Conservation (phyloP, 2,113 vertebrate species). For the Leucoraja erinaceus region DNA sequence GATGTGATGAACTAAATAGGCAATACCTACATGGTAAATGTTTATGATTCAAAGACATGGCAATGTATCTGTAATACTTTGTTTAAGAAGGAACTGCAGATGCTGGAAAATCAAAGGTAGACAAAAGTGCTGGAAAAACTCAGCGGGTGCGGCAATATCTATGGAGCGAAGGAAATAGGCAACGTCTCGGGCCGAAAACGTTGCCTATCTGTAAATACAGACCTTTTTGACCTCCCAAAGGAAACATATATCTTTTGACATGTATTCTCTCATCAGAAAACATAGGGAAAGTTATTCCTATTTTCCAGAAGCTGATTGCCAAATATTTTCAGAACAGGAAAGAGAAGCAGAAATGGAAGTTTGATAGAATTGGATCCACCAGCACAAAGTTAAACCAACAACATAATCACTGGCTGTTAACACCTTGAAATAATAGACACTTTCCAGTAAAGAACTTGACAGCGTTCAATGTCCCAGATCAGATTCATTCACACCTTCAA, state of each 20-base stretch:
- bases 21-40: too few relatives aligned
- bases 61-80: not conserved
- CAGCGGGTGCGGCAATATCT: too few relatives aligned
- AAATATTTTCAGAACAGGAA: not conserved
- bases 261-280: not conserved
- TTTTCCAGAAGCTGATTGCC: not conserved
- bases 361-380: too few relatives aligned
- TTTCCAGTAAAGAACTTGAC: not conserved
- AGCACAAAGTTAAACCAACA: too few relatives aligned
- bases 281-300: not conserved
- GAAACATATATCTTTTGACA: not conserved
- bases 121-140: too few relatives aligned
- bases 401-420: too few relatives aligned
- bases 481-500: not conserved
- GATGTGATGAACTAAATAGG: too few relatives aligned
- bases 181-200: too few relatives aligned
- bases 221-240: not conserved
- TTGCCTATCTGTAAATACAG: not conserved
- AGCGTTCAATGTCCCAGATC: not conserved
- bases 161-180: too few relatives aligned
- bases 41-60: too few relatives aligned
- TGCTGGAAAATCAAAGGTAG: too few relatives aligned
- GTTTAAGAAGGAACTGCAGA: too few relatives aligned
- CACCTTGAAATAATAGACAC: not conserved
- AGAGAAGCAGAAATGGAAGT: not conserved